These are phyloP conservation scores for Morone saxatilis DNA, from an alignment of 2,113 vertebrate species.

Conservation along the genomic window DNA sequence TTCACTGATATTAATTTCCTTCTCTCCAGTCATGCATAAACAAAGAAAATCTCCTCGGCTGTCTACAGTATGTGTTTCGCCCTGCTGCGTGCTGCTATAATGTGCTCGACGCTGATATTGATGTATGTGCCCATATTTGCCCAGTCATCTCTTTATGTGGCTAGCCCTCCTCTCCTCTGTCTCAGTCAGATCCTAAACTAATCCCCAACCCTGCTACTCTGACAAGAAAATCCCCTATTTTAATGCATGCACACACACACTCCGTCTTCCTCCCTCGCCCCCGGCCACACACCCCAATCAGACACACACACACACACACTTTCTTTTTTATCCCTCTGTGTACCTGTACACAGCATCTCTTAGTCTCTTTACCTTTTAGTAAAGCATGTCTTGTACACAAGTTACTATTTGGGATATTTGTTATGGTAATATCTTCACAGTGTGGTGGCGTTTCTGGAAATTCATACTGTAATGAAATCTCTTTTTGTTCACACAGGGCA, in stretches of 20 bases:
- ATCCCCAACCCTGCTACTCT: constrained; percentile 84
- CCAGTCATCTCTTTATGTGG: constrained; percentile 85
- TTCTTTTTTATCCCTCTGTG: constrained; percentile 46
- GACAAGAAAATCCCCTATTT: constrained; percentile 87
- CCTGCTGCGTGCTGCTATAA: constrained; percentile 68
- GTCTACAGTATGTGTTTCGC: constrained; percentile 58
- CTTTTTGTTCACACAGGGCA: constrained; percentile 27
- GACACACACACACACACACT: constrained; percentile 32
- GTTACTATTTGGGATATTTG: constrained; percentile 35
- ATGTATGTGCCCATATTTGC: constrained; percentile 81
- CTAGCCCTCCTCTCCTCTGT: constrained; percentile 79
- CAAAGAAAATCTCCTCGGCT: constrained; percentile 75
- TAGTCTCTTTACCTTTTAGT: constrained; percentile 38
- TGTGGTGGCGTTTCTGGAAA: constrained; percentile 41
- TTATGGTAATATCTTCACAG: constrained; percentile 52
- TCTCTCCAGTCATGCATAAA: constrained; percentile 78
- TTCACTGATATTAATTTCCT: constrained; percentile 83
- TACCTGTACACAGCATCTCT: constrained; percentile 62
- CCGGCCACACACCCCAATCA: constrained; percentile 33
- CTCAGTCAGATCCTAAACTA: constrained; percentile 85
- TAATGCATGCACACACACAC: constrained; percentile 84
- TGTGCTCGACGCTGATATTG: constrained; percentile 75
- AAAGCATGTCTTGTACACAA: constrained; percentile 23
- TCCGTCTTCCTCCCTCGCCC: constrained; percentile 55
- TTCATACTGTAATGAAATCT: constrained; percentile 48